A percentile compares a stretch with the other conserved stretches of the same genome.
phyloP scores from a whole-genome alignment of 2,888 invertebrate genomes.

The Horisme vitalbata region DNA sequence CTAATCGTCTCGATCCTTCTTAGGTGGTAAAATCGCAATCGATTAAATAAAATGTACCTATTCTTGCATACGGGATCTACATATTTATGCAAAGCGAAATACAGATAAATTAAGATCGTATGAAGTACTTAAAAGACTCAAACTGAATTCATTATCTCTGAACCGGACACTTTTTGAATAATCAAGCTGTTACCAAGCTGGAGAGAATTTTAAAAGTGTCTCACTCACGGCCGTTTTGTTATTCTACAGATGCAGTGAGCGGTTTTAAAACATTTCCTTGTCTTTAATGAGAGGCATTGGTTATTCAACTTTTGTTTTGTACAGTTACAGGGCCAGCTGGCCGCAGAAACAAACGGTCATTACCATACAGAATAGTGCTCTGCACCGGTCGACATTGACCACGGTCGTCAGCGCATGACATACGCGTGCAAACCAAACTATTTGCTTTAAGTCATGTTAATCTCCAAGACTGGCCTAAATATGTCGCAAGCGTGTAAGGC shows the following conservation, averaged over 20 bases:
- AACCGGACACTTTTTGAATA: constrained; percentile 29
- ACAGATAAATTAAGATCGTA: constrained; percentile 20
- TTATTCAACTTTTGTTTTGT: constrained; percentile 46
- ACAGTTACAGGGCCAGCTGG: constrained; percentile 42
- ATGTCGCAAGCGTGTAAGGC: constrained; percentile 58
- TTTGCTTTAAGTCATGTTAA: constrained; percentile 62
- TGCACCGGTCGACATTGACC: constrained; percentile 62
- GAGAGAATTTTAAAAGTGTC: constrained; percentile 14
- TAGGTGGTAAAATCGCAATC: constrained; percentile 18
- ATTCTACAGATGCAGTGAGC: constrained; percentile 34
- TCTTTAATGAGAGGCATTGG: constrained; percentile 43
- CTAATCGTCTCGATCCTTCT: constrained; percentile 17
- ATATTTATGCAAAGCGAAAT: constrained; percentile 19
- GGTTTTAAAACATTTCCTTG: constrained; percentile 42
- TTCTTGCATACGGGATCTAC: constrained; percentile 18
- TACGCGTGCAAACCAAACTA: constrained; percentile 43
- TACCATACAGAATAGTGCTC: constrained; percentile 58
- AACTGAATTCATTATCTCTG: constrained; percentile 23
- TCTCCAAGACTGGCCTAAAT: constrained; percentile 57
- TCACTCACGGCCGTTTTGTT: constrained; percentile 34
- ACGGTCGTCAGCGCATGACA: constrained; percentile 50
- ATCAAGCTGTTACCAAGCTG: constrained; percentile 18
- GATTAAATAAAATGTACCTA: constrained; percentile 7
- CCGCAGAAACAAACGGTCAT: constrained; percentile 53
- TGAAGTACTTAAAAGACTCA: constrained; percentile 6